Evolutionary conservation across 2,888 invertebrate genomes (phyloP).

Genomic region (Eupeodes latifasciatus): DNA sequence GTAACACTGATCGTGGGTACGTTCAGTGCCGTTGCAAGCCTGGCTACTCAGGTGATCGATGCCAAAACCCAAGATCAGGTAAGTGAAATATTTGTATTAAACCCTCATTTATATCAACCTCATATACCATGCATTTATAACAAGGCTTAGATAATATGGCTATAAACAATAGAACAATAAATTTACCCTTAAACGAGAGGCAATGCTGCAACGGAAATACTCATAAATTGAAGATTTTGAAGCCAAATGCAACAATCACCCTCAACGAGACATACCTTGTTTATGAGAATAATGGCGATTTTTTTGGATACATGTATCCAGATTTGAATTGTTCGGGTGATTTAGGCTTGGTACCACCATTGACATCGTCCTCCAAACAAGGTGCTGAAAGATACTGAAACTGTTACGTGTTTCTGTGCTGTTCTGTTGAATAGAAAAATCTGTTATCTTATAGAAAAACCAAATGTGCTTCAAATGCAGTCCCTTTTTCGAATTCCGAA

Average conservation of each 20-base stretch:
- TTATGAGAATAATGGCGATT: constrained; percentile 40
- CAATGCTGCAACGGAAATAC: constrained; percentile 50
- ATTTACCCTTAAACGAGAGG: constrained; percentile 51
- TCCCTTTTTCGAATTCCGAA: constrained; percentile 6
- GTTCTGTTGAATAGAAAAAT: constrained; percentile 33
- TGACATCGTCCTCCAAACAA: constrained; percentile 44
- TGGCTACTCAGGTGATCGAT: constrained; percentile 89
- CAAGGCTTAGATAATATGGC: constrained; percentile 18
- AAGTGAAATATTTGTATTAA: constrained; percentile 78
- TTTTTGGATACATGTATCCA: constrained; percentile 45
- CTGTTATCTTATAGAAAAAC: not conserved
- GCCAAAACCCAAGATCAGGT: constrained; percentile 85
- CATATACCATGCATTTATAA: constrained; percentile 26
- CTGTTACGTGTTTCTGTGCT: constrained; percentile 61
- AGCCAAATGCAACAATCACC: constrained; percentile 47
- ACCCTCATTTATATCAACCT: constrained; percentile 48
- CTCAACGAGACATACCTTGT: constrained; percentile 39
- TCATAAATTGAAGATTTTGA: constrained; percentile 45
- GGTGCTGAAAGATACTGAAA: constrained; percentile 52
- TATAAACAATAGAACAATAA: constrained; percentile 20
- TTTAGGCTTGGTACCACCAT: not conserved
- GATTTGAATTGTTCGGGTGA: constrained; percentile 50
- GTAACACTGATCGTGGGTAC: constrained; percentile 85
- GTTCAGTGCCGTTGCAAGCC: constrained; percentile 89
- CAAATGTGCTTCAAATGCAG: not conserved